Evolutionary conservation across 1,140 invertebrate genomes (phyloP), one percentile per base, ranked within the genome.

Genomic region (Potamilus streckersoni): DNA sequence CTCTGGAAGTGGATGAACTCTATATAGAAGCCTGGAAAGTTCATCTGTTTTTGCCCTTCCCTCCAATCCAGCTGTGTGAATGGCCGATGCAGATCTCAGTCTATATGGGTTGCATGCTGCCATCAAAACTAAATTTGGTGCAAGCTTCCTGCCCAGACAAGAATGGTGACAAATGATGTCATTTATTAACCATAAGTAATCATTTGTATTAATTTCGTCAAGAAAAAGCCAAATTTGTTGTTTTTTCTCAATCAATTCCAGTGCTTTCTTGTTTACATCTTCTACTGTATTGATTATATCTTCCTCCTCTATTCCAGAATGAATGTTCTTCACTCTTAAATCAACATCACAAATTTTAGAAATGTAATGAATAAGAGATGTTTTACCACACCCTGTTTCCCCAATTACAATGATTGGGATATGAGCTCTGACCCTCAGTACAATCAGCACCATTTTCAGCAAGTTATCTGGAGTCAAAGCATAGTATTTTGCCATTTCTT

Each of bases 381-480:
- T 85, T 72, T 86, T 86, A 20, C 85, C 86, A 79, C 86, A 87
- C 15, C 86, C 86, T 31, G 86, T 87, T 69, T 87, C 86, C 4
- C 86, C 86, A 84, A 87, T 87, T 16, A 87, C 65, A 38, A 87
- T 65, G 4, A 87, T 82, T 55, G 86, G 86, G 59, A 87, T 81
- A 73, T 79, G 58, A 15, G 71, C 71, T 56, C 73, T 71, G 38
- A 81, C 75, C 59, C 83, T 66, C 6, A 84, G 56, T 58, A 77
- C 71, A 23, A 84, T 83, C 6, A 82, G 69, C 20, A 82, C 72
- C 83, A 84, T 83, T 77, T 84, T 84, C 16, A 84, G 56, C 27
- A 81, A 66, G 69, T 84, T 84, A 49, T 84, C 83, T 23, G 81
- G 74, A 49, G 83, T 83, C 6, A 85, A 61, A 0, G 82, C 83